Base-by-base conservation (phyloP, 1,140 invertebrate genomes). In the Lordiphosa stackelbergi region DNA sequence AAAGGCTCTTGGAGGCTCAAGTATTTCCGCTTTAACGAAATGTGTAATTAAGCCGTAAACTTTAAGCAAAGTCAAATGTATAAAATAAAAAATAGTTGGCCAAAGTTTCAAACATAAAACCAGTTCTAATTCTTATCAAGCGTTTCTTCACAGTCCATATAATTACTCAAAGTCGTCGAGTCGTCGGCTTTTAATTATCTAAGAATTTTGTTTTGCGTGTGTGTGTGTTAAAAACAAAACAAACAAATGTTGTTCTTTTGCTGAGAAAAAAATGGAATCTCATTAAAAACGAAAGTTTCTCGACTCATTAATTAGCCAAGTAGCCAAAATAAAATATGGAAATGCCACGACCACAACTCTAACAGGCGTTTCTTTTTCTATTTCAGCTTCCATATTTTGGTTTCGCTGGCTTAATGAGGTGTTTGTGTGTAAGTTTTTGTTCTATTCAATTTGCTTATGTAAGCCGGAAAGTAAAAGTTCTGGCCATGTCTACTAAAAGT, bases 71-170 rank as follows among this genome's bases (percentile, higher is more conserved):
- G 74, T 79, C 60, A 79, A 63, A 72, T 63, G 40, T 37, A 73
- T 68, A 63, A 63, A 47, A 53, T 47, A 37, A 56, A 37, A 55
- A 57, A 58, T 53, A 41, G 42, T 46, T 45, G 40, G 43, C 43
- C 28, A 37, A 38, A 10, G 11, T 41, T n/a, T 43, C 22, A n/a
- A 36, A 42, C 41, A 51, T 63, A 66, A 65, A 62, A 81, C 74
- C 75, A 81, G 75, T 79, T 79, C 75, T 65, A 81, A 51, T 75
- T 79, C 77, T 79, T 79, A 79, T 79, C 75, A 79, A 83, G 75
- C 51, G 60, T 46, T 75, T 79, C 74, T 79, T 79, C 74, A 56
- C 74, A 58, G 65, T 42, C 52, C 57, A 74, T 71, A 81, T 79
- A 79, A 79, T 79, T 79, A 79, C 75, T 79, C 75, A 83, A 59